Base-by-base conservation (phyloP, 2,113 vertebrate species). In the Phrynocephalus versicolor region DNA sequence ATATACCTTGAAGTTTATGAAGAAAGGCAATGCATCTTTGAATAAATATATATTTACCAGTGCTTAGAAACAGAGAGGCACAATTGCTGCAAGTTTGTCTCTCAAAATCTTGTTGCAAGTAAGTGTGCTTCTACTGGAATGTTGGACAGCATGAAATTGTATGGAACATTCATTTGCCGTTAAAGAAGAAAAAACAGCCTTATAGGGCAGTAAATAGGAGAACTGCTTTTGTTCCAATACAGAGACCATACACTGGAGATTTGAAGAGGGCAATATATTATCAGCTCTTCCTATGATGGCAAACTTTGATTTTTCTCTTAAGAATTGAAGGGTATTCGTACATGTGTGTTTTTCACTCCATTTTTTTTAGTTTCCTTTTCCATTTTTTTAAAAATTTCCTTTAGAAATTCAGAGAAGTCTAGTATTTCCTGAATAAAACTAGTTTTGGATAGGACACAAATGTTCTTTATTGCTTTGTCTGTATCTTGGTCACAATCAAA, bases 81-180 rank as follows among this genome's bases (percentile, higher is more conserved):
- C 10, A 51, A 51, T 6, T 5, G 45, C 45, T 6, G 5, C 5
- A 51, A 51, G 45, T 7, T 58, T 87, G 25, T 16, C 0, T 71
- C 41, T 57, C 55, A 79, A 55, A 51, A 85, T 73, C 64, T 85
- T 35, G 80, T 87, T 85, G 67, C 0, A 0, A 60, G 79, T 78
- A 84, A n/a, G 45, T 72, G 64, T 55, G 65, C 45, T 82, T 0
- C 0, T 30, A 78, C 81, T 0, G 83, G 57, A 89, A 71, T 27
- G 67, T 89, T 45, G 23, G 21, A 51, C 14, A 75, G 23, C 45
- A 27, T 75, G 27, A 75, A 75, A 45, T 51, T 75, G 25, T 35
- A 15, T 6, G 45, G 10, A 51, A 51, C 45, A 51, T 51, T 51
- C 45, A 51, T 51, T 51, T 51, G 45, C 45, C 45, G 5, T 51